Percentiles rank a stretch among this genome's conserved stretches.
These are phyloP conservation scores for Denticeps clupeoides DNA, from an alignment of 2,797 vertebrate species.

Conservation along the genomic window DNA sequence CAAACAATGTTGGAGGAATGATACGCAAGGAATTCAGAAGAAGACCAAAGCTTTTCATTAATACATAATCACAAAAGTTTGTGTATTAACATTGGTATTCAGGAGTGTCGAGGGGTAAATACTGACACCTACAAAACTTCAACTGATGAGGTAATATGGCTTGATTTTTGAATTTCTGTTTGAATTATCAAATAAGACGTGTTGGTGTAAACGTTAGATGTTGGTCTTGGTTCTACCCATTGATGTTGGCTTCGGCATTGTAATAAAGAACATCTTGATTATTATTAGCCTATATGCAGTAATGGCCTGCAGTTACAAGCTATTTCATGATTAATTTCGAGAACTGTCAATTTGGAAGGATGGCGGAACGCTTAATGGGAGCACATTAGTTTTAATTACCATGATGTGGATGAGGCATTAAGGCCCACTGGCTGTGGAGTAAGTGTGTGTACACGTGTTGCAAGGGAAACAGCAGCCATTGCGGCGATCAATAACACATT, in stretches of 20 bases:
- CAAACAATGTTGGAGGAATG: no score
- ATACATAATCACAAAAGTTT: no score
- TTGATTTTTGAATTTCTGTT: no score
- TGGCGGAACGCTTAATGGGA: conserved; percentile 25
- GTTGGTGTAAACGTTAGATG: no score
- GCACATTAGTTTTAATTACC: conserved; percentile 32
- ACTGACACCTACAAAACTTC: no score
- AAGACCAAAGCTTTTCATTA: no score
- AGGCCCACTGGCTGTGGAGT: conserved; percentile 22
- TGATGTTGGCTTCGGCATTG: conserved; percentile 29
- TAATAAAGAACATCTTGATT: conserved; percentile 52
- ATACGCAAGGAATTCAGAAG: no score
- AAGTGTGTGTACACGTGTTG: not conserved
- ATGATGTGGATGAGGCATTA: conserved; percentile 26
- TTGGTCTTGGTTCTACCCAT: no score
- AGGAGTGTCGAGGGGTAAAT: no score
- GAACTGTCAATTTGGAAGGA: conserved; percentile 31
- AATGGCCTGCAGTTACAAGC: conserved; percentile 34
- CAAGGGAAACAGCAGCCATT: not conserved
- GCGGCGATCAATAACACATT: not conserved
- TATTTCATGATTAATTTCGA: conserved; percentile 39
- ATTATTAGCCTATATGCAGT: conserved; percentile 41
- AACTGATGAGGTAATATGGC: no score
- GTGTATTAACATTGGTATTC: no score
- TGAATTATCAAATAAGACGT: no score